Conservation (phyloP, 2,797 vertebrate species). For the Phaenicophaeus curvirostris region DNA sequence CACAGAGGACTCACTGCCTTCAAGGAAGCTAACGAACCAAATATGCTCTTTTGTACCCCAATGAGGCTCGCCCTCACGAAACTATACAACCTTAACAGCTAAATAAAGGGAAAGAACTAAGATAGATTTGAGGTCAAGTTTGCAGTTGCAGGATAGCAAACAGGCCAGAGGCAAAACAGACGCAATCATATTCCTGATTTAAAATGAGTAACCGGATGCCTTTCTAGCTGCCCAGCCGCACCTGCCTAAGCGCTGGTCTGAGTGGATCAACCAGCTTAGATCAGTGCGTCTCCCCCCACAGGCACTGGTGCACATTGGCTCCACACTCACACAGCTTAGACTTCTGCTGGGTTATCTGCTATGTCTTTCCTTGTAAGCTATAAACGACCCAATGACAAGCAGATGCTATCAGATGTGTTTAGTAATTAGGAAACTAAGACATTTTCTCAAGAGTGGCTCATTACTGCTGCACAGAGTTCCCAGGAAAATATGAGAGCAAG, state of each 20-base stretch:
- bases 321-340: fast-evolving
- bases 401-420: background rate
- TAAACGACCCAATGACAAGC: background rate
- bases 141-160: background rate
- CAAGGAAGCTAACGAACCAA: background rate
- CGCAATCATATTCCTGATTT: background rate
- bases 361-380: background rate
- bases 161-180: background rate
- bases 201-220: background rate
- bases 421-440: background rate
- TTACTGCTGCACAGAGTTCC: background rate
- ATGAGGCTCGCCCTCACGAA: background rate
- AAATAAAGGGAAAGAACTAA: background rate
- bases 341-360: background rate
- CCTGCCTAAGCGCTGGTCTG: background rate
- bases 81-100: background rate
- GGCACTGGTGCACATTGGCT: background rate
- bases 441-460: background rate
- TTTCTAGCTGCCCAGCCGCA: background rate
- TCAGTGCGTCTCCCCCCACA: background rate
- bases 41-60: background rate
- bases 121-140: background rate
- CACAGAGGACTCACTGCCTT: background rate
- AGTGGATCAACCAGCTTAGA: background rate
- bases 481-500: background rate